Conservation (phyloP, 2,888 invertebrate genomes). For the Podotricha telesiphe region DNA sequence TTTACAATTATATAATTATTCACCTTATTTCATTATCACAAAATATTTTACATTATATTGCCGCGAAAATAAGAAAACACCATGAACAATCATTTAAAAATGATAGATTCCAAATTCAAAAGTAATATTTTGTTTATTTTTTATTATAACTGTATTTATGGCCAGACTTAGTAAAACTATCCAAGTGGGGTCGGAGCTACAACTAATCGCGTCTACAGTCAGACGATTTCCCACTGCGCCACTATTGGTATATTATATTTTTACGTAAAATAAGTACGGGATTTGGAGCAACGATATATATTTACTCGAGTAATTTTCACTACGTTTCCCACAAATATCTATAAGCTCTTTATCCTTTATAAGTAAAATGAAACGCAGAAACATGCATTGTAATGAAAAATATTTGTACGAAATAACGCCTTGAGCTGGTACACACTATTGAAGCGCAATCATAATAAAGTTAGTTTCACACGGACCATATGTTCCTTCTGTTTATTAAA, state of each 20-base stretch:
- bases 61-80: no score
- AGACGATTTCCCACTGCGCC: no score
- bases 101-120: no score
- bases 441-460: slow-evolving; percentile 29
- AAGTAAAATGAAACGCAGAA: slow-evolving; percentile 17
- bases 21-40: no score
- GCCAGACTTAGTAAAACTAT: no score
- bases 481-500: slow-evolving; percentile 32
- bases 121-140: no score
- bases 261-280: background rate
- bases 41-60: no score
- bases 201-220: no score
- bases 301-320: slow-evolving; percentile 20
- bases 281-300: slow-evolving; percentile 18
- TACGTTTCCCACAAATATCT: slow-evolving; percentile 7
- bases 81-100: no score
- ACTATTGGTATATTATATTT: background rate
- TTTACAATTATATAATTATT: no score
- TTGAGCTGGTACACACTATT: slow-evolving; percentile 18
- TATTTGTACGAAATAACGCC: slow-evolving; percentile 17
- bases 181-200: no score
- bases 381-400: slow-evolving; percentile 21
- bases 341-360: slow-evolving; percentile 17
- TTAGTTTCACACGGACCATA: slow-evolving; percentile 16
- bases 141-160: no score